Conservation (phyloP, 2,888 invertebrate species). For the Polydrusus tereticollis region DNA sequence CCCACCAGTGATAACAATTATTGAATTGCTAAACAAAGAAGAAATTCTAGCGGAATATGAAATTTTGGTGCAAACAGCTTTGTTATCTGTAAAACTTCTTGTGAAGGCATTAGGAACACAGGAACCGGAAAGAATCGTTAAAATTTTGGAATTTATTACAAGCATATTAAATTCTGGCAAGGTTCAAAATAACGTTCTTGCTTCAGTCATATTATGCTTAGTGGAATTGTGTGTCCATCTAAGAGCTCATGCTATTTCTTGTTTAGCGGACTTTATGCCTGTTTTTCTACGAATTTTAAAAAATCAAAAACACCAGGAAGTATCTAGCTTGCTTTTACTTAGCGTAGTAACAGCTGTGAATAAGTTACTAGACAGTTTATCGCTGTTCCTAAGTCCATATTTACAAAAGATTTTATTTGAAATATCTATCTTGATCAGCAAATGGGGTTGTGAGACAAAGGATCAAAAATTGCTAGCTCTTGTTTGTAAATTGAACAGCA, state of each 20-base stretch:
- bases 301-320: slow-evolving; percentile 72
- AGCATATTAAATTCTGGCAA: slow-evolving; percentile 71
- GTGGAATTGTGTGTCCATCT: slow-evolving; percentile 84
- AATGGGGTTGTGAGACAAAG: slow-evolving; percentile 49
- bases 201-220: slow-evolving; percentile 81
- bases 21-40: slow-evolving; percentile 69
- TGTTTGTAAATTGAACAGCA: slow-evolving; percentile 72
- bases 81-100: slow-evolving; percentile 87
- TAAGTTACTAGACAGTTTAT: slow-evolving; percentile 85
- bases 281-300: slow-evolving; percentile 76
- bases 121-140: slow-evolving; percentile 78
- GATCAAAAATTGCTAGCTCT: slow-evolving; percentile 67
- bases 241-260: slow-evolving; percentile 80
- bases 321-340: slow-evolving; percentile 74
- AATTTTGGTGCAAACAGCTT: slow-evolving; percentile 83
- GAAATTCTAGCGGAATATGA: slow-evolving; percentile 72
- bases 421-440: slow-evolving; percentile 70
- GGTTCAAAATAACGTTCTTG: slow-evolving; percentile 75
- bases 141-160: slow-evolving; percentile 77
- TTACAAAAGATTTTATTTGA: slow-evolving; percentile 79
- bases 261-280: slow-evolving; percentile 86
- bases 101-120: slow-evolving; percentile 78
- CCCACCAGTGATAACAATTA: slow-evolving; percentile 73
- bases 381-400: slow-evolving; percentile 89
- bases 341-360: slow-evolving; percentile 84